Base-by-base conservation (phyloP, 2,113 vertebrate genomes). In the Malurus melanocephalus region DNA sequence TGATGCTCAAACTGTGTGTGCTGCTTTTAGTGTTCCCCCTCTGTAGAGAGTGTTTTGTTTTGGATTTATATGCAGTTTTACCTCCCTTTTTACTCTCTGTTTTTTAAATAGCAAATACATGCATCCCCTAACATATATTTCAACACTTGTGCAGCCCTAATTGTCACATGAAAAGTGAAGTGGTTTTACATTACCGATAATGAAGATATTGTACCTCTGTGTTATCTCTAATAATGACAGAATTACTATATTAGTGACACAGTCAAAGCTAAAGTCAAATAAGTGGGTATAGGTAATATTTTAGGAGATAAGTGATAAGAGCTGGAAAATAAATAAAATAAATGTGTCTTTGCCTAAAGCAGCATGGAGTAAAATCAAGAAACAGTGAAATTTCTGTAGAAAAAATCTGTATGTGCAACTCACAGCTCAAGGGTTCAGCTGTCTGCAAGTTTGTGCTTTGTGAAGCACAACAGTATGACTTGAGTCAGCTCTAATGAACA, bases 1-100 rank as follows among this genome's bases (percentile, higher is more conserved):
- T 91, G 76, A 88, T n/a, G 57, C 20, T 93, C 80, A 93, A 92
- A 94, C 88, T 85, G 93, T 52, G 83, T 88, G 30, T 43, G 62
- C 33, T 75, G 66, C 42, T 69, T 84, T 87, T 67, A 84, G 42
- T 72, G 27, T 24, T 73, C 11, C 3, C 9, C 56, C 68, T 77
- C 33, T 30, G 43, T 2, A 65, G 68, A 83, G 76, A 30, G 16
- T 65, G n/a, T 27, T 75, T 85, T 60, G 33, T 9, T 64, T 62
- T 26, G 16, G 13, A 6, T 40, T 73, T 22, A 6, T 30, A 33
- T 43, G 59, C 15, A n/a, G 26, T 57, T 89, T 88, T 82, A 38
- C 35, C 22, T 87, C 32, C 59, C 21, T 30, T 24, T 61, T 89
- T 61, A 28, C 4, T 61, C 22, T 65, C 38, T 80, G 28, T 0